A percentile compares a stretch with the other conserved stretches of the same genome.
phyloP scores from a whole-genome alignment of 2,888 invertebrate species.

The Caenorhabditis doughertyi region DNA sequence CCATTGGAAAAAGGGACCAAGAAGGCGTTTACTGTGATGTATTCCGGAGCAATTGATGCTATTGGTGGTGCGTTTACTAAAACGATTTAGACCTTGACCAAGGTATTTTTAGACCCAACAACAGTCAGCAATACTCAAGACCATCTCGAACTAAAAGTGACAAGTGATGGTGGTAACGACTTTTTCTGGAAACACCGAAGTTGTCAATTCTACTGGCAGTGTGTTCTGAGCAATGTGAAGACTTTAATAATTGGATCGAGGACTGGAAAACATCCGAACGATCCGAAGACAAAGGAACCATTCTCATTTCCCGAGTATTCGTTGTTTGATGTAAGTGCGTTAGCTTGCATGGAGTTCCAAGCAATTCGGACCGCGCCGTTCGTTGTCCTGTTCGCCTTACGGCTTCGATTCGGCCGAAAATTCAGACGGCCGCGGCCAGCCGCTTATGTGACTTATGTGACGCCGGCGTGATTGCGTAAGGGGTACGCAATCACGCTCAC shows the following conservation, averaged over 20 bases:
- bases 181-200: slow-evolving; percentile 10
- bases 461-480: too few species aligned
- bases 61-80: slow-evolving; percentile 16
- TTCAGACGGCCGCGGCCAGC: too few species aligned
- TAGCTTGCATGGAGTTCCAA: too few species aligned
- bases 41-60: slow-evolving; percentile 29
- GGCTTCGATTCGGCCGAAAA: too few species aligned
- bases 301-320: not conserved
- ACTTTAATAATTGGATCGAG: slow-evolving; percentile 2
- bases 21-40: not conserved
- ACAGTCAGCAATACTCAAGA: too few species aligned
- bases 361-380: too few species aligned
- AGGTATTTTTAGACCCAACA: too few species aligned
- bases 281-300: not conserved
- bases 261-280: slow-evolving; percentile 2
- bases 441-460: too few species aligned
- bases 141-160: slow-evolving; percentile 18
- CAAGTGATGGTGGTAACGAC: not conserved
- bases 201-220: slow-evolving; percentile 8
- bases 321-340: not conserved
- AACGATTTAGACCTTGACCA: too few species aligned
- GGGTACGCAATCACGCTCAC: too few species aligned
- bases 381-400: too few species aligned
- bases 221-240: not conserved
- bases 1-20: too few species aligned